These are phyloP conservation scores for Trinectes maculatus DNA, from an alignment of 2,113 vertebrate genomes.

Conservation along the genomic window DNA sequence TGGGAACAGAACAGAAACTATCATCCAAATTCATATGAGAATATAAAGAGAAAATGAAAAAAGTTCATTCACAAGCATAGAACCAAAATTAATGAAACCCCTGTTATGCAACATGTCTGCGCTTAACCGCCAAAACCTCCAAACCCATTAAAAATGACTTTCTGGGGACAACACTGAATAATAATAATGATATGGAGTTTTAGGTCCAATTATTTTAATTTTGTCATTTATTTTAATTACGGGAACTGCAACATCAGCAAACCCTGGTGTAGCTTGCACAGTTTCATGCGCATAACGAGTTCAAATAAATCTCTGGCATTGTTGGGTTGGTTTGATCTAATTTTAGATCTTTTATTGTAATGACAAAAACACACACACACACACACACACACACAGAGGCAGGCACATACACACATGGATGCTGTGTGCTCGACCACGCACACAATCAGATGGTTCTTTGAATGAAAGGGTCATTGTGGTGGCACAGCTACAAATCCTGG, in stretches of 20 bases:
- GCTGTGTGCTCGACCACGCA: constrained; percentile 65
- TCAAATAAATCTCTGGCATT: constrained; percentile 6
- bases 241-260: not conserved
- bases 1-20: not conserved
- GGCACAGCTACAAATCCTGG: constrained; percentile 89
- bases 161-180: not conserved
- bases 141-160: not conserved
- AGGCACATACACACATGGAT: constrained; percentile 81
- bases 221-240: not conserved
- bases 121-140: not conserved
- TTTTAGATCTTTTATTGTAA: constrained; percentile 1
- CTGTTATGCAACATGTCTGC: not conserved
- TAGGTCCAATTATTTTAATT: not conserved
- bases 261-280: not conserved
- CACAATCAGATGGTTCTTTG: constrained; percentile 68
- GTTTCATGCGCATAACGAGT: not conserved
- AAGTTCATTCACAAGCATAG: not conserved
- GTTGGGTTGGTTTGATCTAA: constrained; percentile 12
- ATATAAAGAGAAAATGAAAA: not conserved
- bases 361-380: constrained; percentile 53
- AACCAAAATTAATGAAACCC: not conserved
- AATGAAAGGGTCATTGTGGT: constrained; percentile 94
- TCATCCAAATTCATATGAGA: not conserved
- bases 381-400: constrained; percentile 79
- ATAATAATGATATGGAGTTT: not conserved